Base-by-base conservation (phyloP, 2,888 invertebrate species). In the Mesochorus sp. region DNA sequence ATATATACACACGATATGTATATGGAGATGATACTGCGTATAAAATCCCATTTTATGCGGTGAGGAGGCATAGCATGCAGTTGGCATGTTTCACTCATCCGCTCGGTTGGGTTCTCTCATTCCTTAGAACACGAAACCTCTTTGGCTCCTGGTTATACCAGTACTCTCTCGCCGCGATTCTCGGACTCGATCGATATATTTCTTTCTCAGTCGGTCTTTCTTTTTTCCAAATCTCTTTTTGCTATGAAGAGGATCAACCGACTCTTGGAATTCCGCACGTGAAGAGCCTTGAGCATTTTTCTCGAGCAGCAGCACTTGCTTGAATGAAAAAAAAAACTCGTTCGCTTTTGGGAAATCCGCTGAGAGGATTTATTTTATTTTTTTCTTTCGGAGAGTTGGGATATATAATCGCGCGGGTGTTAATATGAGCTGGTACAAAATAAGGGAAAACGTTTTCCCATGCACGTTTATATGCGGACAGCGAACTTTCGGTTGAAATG, bases 61-160 rank as follows among this genome's bases (percentile, higher is more conserved):
- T 61, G 51, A 26, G 28, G 19, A n/a, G 14, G 51, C 37, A 28
- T 24, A 37, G 26, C 21, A 53, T 51, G 61, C 28, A 24, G 55
- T 61, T 61, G 21, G 55, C 28, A 57, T 64, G 14, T 57, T 47
- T 55, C 39, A 21, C 44, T 61, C 61, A 42, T 61, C 44, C 24
- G 62, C 42, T 55, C 51, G 4, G 57, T 26, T 62, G 62, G 68
- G 75, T 62, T 55, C 42, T 57, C 21, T 55, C 12, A 3, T 49
- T 6, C 37, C 21, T 47, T 61, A 72, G 72, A 76, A 76, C 37
- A 66, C 66, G 76, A 71, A 64, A 76, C 76, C 72, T 76, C 72
- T 59, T 61, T 72, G 44, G 71, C 37, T 72, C 66, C 61, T 21
- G 66, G 66, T 24, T 59, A 21, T 37, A 39, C 24, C 31, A 6